These are phyloP conservation scores for Pilophorus perplexus DNA, from an alignment of 2,888 invertebrate species.

Conservation along the genomic window DNA sequence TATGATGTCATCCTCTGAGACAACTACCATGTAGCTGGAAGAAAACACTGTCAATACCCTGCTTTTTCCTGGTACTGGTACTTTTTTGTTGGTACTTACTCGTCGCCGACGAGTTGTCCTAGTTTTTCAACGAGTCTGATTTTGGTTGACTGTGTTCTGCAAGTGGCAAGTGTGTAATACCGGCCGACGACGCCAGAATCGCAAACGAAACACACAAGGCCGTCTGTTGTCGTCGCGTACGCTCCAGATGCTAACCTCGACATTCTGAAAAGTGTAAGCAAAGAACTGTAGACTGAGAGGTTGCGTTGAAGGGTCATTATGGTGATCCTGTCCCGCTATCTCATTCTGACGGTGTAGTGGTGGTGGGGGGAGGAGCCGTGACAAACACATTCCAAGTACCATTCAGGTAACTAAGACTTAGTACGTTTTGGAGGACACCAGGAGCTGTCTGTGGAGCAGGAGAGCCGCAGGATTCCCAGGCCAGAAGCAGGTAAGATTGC, in stretches of 20 bases:
- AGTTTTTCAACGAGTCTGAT: conserved; percentile 53
- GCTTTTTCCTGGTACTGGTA: too few species aligned
- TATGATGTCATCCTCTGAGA: conserved; percentile 54
- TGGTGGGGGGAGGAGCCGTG: too few species aligned
- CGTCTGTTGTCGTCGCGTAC: conserved; percentile 45
- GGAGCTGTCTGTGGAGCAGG: too few species aligned
- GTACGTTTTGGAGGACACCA: too few species aligned
- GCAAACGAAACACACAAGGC: conserved; percentile 52
- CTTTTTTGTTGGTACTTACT: too few species aligned
- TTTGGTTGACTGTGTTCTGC: conserved; percentile 52
- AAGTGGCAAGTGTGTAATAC: conserved; percentile 52
- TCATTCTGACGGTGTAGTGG: too few species aligned
- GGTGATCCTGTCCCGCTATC: too few species aligned
- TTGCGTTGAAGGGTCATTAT: background rate
- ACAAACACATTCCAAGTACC: too few species aligned
- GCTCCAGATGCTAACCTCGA: conserved; percentile 1
- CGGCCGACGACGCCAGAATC: conserved; percentile 52
- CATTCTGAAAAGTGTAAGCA: conserved; percentile 17
- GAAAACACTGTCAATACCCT: too few species aligned
- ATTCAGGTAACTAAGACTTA: too few species aligned
- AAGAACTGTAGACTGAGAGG: background rate
- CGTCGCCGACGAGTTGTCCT: conserved; percentile 53
- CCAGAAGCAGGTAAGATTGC: too few species aligned
- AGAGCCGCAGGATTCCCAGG: too few species aligned
- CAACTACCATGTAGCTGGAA: conserved; percentile 51